Evolutionary conservation across 2,888 invertebrate species (phyloP), one percentile per base, ranked within the genome.

Genomic region (Phortica okadai): DNA sequence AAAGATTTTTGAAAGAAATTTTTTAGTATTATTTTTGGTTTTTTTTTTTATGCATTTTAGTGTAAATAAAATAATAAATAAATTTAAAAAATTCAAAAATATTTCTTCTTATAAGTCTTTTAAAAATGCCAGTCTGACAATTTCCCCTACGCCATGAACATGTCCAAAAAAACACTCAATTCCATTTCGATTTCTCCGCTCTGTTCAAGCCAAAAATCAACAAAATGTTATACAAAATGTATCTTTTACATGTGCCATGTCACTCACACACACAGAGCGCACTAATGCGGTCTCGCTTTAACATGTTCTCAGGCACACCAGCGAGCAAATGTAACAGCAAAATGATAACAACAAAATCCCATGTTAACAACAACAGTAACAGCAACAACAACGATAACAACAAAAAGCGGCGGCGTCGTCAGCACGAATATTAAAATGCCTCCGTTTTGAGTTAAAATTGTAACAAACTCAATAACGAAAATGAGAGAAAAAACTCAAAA

Each of bases 401-500:
- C 66, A 10, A 70, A 21, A 6, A 25, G 8, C 25, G 59, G 59
- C 59, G 16, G 50, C 50, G 33, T 33, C 33, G 33, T 33, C 33
- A 33, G 33, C 21, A 33, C 21, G 41, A 64, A 41, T 10, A 70
- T 44, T 50, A 70, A 70, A 70, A 14, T 72, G 70, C 41, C 70
- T 72, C 56, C 70, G 56, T n/a, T 54, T 76, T 74, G 73, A 74
- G 73, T 74, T 82, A 82, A 70, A 72, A 80, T 82, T 84, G 83
- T 79, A 82, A 79, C 78, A 76, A 81, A 86, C 86, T 74, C 74
- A 85, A 85, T 83, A 78, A 76, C 75, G 64, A 78, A 78, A 75
- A 78, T 59, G 69, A 67, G 50, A 76, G 69, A 54, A 54, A 69
- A 70, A 16, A 54, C 41, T 41, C 41, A 21, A 21, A 64, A 64